Percentiles rank a stretch among this genome's conserved stretches.
Evolutionary conservation across 1,140 invertebrate species (phyloP).

Genomic region (Papilio polytes): DNA sequence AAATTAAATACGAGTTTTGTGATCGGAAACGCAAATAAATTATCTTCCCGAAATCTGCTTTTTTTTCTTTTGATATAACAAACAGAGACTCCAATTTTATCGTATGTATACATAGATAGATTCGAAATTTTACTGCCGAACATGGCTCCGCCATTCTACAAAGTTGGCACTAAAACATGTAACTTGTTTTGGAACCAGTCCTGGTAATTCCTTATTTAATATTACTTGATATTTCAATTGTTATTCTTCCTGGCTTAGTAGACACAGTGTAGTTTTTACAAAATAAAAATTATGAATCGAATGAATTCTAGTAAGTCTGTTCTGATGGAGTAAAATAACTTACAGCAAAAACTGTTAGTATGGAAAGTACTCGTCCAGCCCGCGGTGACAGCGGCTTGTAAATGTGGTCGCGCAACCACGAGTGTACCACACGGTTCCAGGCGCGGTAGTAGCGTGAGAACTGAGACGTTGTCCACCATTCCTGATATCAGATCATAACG

Average conservation of each 20-base stretch:
- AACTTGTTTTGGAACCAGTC: not conserved
- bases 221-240: too few species aligned
- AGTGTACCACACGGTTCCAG: conserved; percentile 97
- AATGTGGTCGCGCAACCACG: conserved; percentile 97
- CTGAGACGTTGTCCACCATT: conserved; percentile 97
- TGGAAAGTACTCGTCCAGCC: conserved; percentile 82
- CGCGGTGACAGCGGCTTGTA: conserved; percentile 93
- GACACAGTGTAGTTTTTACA: not conserved
- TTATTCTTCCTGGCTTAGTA: not conserved
- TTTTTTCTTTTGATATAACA: too few species aligned
- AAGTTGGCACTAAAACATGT: too few species aligned
- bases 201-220: too few species aligned
- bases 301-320: not conserved
- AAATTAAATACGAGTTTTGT: too few species aligned
- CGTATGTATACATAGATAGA: too few species aligned
- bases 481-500: conserved; percentile 83
- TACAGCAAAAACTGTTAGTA: conserved; percentile 85
- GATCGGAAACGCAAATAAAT: too few species aligned
- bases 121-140: too few species aligned
- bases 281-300: not conserved
- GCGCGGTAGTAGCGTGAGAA: conserved; percentile 94
- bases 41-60: too few species aligned
- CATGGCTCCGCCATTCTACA: too few species aligned
- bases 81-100: too few species aligned
- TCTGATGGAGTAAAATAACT: conserved; percentile 43